Percentiles rank a stretch among this genome's conserved stretches.
These are phyloP conservation scores for Epinotia nisella DNA, from an alignment of 2,888 invertebrate species.

Conservation along the genomic window DNA sequence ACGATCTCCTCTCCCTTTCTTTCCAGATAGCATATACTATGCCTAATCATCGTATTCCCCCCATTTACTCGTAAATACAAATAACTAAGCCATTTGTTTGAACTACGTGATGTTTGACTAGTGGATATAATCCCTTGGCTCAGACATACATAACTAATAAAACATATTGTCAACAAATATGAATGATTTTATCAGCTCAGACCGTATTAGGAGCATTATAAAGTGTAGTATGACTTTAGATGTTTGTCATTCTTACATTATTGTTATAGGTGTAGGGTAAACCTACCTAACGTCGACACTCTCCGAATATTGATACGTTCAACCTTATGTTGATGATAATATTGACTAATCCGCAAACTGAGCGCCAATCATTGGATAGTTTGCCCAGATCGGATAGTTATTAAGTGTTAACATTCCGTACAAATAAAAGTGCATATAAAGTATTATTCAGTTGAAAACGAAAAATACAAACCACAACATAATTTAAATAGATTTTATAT, in stretches of 20 bases:
- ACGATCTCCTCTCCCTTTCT: too few species aligned
- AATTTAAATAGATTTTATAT: slow-evolving; percentile 7
- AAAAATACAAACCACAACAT: slow-evolving; percentile 7
- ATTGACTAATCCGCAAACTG: neutral
- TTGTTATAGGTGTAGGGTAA: too few species aligned
- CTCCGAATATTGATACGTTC: neutral
- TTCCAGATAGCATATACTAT: too few species aligned
- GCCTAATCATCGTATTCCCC: too few species aligned
- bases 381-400: neutral
- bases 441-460: neutral
- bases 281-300: neutral
- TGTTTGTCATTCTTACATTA: neutral
- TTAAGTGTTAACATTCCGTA: neutral
- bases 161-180: neutral
- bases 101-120: too few species aligned
- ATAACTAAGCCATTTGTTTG: too few species aligned
- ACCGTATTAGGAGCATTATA: neutral
- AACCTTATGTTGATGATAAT: neutral
- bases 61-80: neutral
- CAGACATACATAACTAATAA: neutral
- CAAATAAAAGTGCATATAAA: neutral
- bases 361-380: neutral
- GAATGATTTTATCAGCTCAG: neutral
- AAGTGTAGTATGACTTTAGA: too few species aligned
- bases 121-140: neutral